Evolutionary conservation across 2,797 vertebrate species (phyloP), one percentile per base, ranked within the genome.

Genomic region (Amphiprion clarkii): DNA sequence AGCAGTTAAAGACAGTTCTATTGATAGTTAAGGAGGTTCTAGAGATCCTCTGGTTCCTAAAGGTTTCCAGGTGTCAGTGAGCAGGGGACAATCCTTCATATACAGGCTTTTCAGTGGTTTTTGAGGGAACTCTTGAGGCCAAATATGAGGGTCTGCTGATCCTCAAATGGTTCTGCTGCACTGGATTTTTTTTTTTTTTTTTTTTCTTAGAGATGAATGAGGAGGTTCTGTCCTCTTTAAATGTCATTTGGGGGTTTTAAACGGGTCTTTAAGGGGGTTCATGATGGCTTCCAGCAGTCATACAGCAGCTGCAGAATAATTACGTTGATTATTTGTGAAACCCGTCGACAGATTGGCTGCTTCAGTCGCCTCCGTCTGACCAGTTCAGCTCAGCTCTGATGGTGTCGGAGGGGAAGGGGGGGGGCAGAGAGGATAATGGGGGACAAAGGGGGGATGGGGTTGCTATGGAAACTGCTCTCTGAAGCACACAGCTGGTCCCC

Each of bases 381-480:
- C 74, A 19, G 27, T 63, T 76, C 79, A 57, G 57, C 9, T 53
- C 31, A 74, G 67, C 71, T 21, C 36, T 42, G 71, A 72, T 76
- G 76, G 62, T 72, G 69, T 68, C 12, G 63, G 40, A 62, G 60
- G 64, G 58, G 58, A 11, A 19, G 13, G 2, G 23, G 62, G 44
- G 70, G 74, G 68, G 61, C 17, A 49, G 39, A 16, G 60, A 77
- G 63, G 71, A 75, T 76, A 52, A 61, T 66, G 82, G 86, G 79
- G 84, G 60, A 74, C 23, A 19, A 79, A 81, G 44, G 76, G 86
- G 82, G 90, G 77, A 81, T 46, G 52, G 36, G 83, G 92, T 94
- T 94, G 77, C 89, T 81, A 94, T 93, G 87, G 94, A 94, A 94
- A 94, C 94, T 91, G 91, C 78, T 86, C 89, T 89, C 83, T 93